Conservation (phyloP, 1,140 invertebrate genomes). For the Camponotus pennsylvanicus region DNA sequence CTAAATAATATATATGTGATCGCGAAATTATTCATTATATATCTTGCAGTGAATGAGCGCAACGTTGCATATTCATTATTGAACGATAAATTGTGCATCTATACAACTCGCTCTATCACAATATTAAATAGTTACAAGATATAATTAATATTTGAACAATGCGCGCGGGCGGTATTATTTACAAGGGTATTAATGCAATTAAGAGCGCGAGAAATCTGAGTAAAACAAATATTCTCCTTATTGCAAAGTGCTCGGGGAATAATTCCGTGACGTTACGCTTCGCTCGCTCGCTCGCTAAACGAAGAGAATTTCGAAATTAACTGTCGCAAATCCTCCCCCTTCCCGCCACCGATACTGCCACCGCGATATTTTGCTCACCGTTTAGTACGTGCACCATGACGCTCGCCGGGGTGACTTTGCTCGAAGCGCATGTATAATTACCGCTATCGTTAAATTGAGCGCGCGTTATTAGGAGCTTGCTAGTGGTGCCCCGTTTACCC, state of each 20-base stretch:
- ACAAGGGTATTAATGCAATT: conserved; percentile 23
- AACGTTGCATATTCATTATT: neutral
- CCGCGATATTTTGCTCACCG: conserved; percentile 87
- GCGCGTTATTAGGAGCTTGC: conserved; percentile 94
- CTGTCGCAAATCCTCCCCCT: conserved; percentile 7
- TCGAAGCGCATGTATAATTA: conserved; percentile 94
- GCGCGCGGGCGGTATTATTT: neutral
- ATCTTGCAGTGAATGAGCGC: neutral
- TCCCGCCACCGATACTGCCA: conserved; percentile 2
- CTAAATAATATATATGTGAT: neutral
- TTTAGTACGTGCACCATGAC: conserved; percentile 95
- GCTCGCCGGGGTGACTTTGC: conserved; percentile 93
- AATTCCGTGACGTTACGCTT: conserved; percentile 46
- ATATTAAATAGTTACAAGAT: conserved; percentile 29
- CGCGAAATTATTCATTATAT: neutral
- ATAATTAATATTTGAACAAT: conserved; percentile 40
- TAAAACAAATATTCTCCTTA: conserved; percentile 56
- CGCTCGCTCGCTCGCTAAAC: conserved; percentile 7
- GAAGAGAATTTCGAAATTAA: conserved; percentile 58
- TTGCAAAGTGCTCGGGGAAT: conserved; percentile 42
- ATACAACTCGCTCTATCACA: too few species aligned
- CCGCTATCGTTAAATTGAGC: conserved; percentile 94
- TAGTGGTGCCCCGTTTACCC: conserved; percentile 94
- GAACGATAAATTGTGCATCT: conserved; percentile 9
- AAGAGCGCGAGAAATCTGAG: neutral